Conservation (phyloP, 37 sponge, comb jelly and placozoan species). For the Agelas oroides region DNA sequence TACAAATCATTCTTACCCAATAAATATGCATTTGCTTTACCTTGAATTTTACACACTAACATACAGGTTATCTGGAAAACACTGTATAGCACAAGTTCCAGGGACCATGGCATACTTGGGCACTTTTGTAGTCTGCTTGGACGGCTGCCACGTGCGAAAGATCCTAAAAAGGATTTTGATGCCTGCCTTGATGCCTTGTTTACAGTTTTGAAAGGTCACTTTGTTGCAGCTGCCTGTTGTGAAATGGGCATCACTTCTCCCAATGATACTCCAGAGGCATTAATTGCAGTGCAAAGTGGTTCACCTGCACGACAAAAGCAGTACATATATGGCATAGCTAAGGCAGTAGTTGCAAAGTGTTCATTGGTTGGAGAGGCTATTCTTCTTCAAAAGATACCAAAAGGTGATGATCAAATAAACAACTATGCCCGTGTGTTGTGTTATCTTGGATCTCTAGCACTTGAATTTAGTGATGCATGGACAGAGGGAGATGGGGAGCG, state of each 20-base stretch:
- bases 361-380: constrained; percentile 13
- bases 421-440: constrained; percentile 53
- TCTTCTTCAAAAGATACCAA: constrained; percentile 16
- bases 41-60: constrained; percentile 19
- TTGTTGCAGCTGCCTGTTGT: constrained; percentile 36
- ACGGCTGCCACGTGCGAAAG: constrained; percentile 1
- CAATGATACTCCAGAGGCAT: background rate
- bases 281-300: background rate
- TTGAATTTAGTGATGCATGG: constrained; percentile 48
- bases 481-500: constrained; percentile 52
- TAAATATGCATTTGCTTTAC: no score
- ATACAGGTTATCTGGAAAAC: constrained; percentile 45
- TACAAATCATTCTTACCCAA: no score
- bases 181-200: constrained; percentile 13
- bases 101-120: constrained; percentile 35
- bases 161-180: constrained; percentile 43
- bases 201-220: constrained; percentile 29
- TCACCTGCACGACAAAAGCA: background rate
- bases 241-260: constrained; percentile 11
- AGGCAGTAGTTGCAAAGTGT: constrained; percentile 10
- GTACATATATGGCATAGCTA: constrained; percentile 12
- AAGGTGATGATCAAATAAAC: no score
- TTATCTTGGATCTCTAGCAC: constrained; percentile 26
- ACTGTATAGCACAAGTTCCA: constrained; percentile 4
- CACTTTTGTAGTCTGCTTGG: constrained; percentile 11